Evolutionary conservation across 1,140 invertebrate genomes (phyloP).

Genomic region (Heliothis subflexa): DNA sequence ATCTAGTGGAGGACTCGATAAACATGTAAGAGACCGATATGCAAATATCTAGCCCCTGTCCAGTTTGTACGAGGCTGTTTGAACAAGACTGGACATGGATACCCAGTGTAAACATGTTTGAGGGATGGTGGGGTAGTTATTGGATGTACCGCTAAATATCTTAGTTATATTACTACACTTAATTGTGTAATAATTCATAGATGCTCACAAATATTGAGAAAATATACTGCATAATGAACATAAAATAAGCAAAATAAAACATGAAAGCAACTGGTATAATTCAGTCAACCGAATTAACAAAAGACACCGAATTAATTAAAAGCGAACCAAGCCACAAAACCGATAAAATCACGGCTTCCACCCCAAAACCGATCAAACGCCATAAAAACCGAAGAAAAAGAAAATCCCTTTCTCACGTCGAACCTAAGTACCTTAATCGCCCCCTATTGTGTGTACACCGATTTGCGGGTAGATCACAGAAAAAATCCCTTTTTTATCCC

Average conservation of each 20-base stretch:
- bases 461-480: constrained; percentile 79
- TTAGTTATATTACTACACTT: not conserved
- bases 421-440: constrained; percentile 67
- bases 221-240: too few relatives aligned
- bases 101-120: constrained; percentile 38
- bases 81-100: constrained; percentile 37
- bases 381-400: constrained; percentile 46
- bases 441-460: constrained; percentile 63
- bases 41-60: constrained; percentile 53
- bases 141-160: constrained; percentile 27
- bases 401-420: constrained; percentile 68
- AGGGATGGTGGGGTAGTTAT: constrained; percentile 47
- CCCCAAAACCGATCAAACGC: constrained; percentile 41
- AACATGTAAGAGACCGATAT: constrained; percentile 58
- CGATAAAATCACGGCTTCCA: constrained; percentile 13
- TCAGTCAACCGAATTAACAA: too few relatives aligned
- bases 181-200: too few relatives aligned
- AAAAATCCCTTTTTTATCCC: constrained; percentile 79
- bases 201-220: too few relatives aligned
- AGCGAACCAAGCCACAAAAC: not conserved
- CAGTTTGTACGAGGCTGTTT: constrained; percentile 22
- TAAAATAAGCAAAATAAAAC: too few relatives aligned
- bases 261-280: too few relatives aligned
- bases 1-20: constrained; percentile 47
- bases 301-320: too few relatives aligned